phyloP scores from a whole-genome alignment of 1,140 invertebrate genomes.

The Temnothorax curvispinosus region DNA sequence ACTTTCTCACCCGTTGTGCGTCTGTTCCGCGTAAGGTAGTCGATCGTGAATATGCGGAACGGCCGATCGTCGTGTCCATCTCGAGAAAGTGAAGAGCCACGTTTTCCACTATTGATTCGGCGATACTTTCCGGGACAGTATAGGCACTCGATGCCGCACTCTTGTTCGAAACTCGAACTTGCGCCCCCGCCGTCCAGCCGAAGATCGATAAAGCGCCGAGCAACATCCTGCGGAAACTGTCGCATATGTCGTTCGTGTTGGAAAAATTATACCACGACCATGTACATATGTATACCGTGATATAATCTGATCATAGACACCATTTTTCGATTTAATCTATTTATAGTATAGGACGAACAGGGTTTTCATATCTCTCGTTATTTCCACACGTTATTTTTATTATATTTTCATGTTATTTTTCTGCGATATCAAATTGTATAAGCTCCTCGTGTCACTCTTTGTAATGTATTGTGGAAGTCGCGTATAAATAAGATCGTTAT shows the following conservation, averaged over 20 bases:
- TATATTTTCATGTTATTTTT: neutral
- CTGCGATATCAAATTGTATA: neutral
- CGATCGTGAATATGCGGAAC: neutral
- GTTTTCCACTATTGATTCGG: constrained; percentile 59
- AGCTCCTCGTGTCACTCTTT: neutral
- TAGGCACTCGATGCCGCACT: constrained; percentile 1
- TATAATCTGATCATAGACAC: neutral
- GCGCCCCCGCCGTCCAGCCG: constrained; percentile 12
- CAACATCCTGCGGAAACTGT: constrained; percentile 15
- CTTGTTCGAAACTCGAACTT: constrained; percentile 58
- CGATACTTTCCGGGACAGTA: constrained; percentile 37
- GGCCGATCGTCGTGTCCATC: neutral
- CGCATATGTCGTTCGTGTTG: constrained; percentile 13
- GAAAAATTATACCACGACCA: neutral
- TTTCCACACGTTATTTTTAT: neutral
- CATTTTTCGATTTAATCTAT: neutral
- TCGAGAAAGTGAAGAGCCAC: constrained; percentile 2
- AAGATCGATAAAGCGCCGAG: constrained; percentile 63
- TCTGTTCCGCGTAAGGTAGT: neutral
- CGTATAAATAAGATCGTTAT: neutral
- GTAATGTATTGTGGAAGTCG: neutral
- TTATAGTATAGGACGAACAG: neutral
- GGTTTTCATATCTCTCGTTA: neutral
- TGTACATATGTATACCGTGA: neutral
- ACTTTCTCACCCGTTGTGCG: neutral